A percentile compares a stretch with the other conserved stretches of the same genome.
Conservation (phyloP, 2,113 vertebrate species). For the Scomber japonicus region DNA sequence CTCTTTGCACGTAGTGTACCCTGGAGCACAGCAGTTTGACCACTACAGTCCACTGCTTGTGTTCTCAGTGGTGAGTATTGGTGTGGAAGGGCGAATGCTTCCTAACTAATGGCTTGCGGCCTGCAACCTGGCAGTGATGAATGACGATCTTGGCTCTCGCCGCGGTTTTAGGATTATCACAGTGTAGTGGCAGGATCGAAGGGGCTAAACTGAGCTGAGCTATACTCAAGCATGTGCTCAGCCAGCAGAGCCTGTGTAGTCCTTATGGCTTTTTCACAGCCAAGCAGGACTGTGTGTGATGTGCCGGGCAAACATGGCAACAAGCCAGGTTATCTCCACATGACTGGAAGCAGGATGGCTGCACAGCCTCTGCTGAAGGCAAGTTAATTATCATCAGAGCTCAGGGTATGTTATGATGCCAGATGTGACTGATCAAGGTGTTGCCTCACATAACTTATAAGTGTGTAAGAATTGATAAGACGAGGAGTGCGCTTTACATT, state of each 20-base stretch:
- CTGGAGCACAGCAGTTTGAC: constrained; percentile 12
- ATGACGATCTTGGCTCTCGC: constrained; percentile 53
- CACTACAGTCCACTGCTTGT: not conserved
- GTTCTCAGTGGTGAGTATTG: constrained; percentile 39
- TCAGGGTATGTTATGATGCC: constrained; percentile 14
- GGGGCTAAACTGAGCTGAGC: constrained; percentile 44
- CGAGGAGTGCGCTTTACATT: not conserved
- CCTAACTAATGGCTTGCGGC: constrained; percentile 69
- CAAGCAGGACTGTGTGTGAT: constrained; percentile 10
- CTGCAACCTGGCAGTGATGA: constrained; percentile 75
- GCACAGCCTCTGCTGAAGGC: not conserved
- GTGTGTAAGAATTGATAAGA: constrained; percentile 13
- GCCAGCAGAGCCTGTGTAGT: constrained; percentile 11
- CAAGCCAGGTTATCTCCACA: constrained; percentile 35
- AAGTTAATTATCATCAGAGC: constrained; percentile 22
- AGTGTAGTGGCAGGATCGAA: constrained; percentile 45
- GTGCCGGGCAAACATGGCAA: constrained; percentile 8
- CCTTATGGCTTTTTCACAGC: constrained; percentile 12
- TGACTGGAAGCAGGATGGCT: constrained; percentile 2
- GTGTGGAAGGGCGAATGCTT: constrained; percentile 43
- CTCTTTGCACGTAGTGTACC: constrained; percentile 9
- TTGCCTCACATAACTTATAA: constrained; percentile 7
- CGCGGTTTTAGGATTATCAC: constrained; percentile 65
- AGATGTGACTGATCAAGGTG: constrained; percentile 12
- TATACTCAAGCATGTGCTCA: constrained; percentile 50